Evolutionary conservation across 2,888 invertebrate genomes (phyloP), one percentile per base, ranked within the genome.

Genomic region (Pollenia griseotomentosa): DNA sequence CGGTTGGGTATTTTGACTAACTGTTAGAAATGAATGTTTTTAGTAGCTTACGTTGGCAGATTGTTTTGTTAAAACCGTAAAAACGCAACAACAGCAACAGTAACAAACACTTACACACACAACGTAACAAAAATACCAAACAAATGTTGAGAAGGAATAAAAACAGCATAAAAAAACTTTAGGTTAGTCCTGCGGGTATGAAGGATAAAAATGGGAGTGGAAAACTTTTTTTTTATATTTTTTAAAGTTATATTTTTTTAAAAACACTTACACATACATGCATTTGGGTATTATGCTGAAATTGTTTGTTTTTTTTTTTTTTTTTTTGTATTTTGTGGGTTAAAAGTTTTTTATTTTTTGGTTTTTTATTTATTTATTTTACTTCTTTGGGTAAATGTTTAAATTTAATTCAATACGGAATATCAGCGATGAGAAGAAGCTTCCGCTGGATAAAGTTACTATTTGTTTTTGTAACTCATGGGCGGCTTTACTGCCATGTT

Each of bases 381-480:
- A 55, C 11, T 61, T 81, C 51, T 81, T 70, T 42, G n/a, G 53
- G 11, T 88, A 90, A 92, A 92, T 91, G 90, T 92, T 91, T 90
- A 91, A 90, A 90, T 91, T 92, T 91, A 92, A 92, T 92, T 92
- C 92, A 91, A 92, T 91, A 91, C 91, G 91, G 91, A 92, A 92
- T 91, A 92, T 90, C 89, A 90, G 90, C 90, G 90, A 89, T 90
- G 92, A 91, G 90, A 90, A 90, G 90, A 89, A 90, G 91, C 90
- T 91, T 91, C 92, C 92, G 90, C 89, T 84, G 90, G 90, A 89
- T 90, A 90, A 90, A 89, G 87, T 85, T 89, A 89, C 87, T 71
- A 5, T 57, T 46, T 66, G 10, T 12, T 73, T 65, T 14, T 12
- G 33, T 46, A n/a, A 46, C 33, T 33, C 5, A 42, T 0, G 2